phyloP scores from a whole-genome alignment of 30 jellyfish, hydroid and myxozoan species.

The Chironex yamaguchii region DNA sequence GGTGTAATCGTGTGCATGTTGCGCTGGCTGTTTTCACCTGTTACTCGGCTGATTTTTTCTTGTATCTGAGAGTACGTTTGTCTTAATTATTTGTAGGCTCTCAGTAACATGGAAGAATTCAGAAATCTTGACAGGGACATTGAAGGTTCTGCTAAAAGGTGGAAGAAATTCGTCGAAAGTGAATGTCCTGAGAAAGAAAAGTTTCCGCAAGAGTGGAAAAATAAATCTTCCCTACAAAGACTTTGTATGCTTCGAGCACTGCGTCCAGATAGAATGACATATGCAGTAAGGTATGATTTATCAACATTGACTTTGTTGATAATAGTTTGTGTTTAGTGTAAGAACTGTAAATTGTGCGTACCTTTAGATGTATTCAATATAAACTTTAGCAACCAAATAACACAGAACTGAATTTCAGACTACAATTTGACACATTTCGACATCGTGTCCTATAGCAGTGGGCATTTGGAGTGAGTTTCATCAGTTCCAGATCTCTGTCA shows the following conservation, averaged over 20 bases:
- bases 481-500: no score
- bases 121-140: conserved; percentile 97
- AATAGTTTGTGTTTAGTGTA: neutral
- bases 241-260: conserved; percentile 98
- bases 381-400: no score
- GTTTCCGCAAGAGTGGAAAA: conserved; percentile 99
- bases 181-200: conserved; percentile 99
- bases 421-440: no score
- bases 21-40: no score
- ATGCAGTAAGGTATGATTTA: conserved; percentile 88
- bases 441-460: no score
- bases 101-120: conserved; percentile 96
- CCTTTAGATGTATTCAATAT: no score
- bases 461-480: no score
- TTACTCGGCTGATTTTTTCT: no score
- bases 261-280: conserved; percentile 98
- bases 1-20: no score
- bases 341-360: neutral
- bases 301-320: neutral
- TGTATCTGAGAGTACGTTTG: no score
- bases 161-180: conserved; percentile 98
- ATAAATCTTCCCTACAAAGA: conserved; percentile 93
- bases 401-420: no score
- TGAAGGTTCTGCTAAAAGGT: conserved; percentile 99
- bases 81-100: no score